phyloP scores from a whole-genome alignment of 2,113 vertebrate genomes.

The Pan troglodytes region DNA sequence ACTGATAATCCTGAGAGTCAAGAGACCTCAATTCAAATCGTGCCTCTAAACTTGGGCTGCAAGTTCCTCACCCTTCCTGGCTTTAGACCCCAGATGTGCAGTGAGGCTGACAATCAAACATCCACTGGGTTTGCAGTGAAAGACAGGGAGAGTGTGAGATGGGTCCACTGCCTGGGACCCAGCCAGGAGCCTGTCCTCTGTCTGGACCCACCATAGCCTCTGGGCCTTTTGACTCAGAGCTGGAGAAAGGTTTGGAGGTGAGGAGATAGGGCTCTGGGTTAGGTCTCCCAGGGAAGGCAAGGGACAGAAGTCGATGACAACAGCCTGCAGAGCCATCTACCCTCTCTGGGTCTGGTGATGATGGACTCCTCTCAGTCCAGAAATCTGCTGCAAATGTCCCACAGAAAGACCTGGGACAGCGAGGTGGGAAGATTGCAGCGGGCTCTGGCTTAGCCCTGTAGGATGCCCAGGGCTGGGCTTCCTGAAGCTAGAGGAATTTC shows the following conservation, averaged over 20 bases:
- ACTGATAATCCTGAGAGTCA: neutral
- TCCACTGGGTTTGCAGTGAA: neutral
- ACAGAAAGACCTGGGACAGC: neutral
- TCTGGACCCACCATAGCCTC: neutral
- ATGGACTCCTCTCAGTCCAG: neutral
- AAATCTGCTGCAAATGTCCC: neutral
- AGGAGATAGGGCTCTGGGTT: neutral
- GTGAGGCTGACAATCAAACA: neutral
- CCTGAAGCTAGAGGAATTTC: constrained; percentile 3
- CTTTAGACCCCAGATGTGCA: neutral
- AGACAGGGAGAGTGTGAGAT: neutral
- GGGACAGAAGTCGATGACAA: neutral
- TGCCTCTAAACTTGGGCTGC: neutral
- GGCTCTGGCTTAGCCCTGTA: neutral
- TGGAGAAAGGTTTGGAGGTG: neutral
- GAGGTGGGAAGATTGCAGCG: neutral
- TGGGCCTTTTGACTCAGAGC: neutral
- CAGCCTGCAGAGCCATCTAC: neutral
- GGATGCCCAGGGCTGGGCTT: neutral
- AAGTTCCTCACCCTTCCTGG: neutral
- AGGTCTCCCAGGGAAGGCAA: neutral
- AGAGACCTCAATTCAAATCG: neutral
- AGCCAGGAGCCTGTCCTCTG: neutral
- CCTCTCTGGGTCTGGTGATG: no score
- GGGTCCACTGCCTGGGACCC: neutral